phyloP scores from a whole-genome alignment of 2,113 vertebrate species.

The cattle (Bos taurus) region DNA sequence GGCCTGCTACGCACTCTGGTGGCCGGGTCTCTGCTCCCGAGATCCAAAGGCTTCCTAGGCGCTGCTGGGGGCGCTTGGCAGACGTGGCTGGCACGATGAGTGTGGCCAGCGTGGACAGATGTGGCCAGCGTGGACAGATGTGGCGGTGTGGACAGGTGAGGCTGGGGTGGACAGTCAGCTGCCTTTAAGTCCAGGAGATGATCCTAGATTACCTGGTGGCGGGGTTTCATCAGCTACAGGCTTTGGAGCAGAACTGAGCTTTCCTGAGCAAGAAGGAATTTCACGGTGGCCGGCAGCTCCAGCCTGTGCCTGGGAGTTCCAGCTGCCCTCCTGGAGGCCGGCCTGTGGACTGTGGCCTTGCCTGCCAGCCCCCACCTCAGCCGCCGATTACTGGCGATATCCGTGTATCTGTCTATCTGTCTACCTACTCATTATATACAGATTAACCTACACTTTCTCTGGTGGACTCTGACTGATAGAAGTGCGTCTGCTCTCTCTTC shows the following conservation, averaged over 20 bases:
- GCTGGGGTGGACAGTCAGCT: too few species aligned
- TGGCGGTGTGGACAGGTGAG: fast-evolving
- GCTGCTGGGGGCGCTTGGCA: not conserved
- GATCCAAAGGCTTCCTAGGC: not conserved
- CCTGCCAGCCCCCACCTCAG: not conserved
- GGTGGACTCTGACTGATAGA: not conserved
- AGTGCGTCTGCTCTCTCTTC: not conserved
- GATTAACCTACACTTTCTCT: not conserved
- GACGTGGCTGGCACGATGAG: not conserved
- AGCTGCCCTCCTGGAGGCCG: not conserved
- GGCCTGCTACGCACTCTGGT: not conserved
- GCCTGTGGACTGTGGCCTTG: not conserved
- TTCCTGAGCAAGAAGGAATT: not conserved
- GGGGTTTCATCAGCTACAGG: not conserved
- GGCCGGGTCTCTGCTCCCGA: not conserved
- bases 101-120: not conserved
- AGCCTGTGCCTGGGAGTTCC: not conserved
- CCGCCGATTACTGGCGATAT: fast-evolving
- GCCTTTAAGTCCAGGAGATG: not conserved
- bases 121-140: fast-evolving
- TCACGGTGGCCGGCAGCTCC: not conserved
- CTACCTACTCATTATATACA: fast-evolving
- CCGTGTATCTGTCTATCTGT: not conserved
- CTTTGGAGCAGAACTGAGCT: not conserved
- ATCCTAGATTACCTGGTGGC: not conserved